Evolutionary conservation across 2,113 vertebrate species (phyloP).

Genomic region (Columbina picui): DNA sequence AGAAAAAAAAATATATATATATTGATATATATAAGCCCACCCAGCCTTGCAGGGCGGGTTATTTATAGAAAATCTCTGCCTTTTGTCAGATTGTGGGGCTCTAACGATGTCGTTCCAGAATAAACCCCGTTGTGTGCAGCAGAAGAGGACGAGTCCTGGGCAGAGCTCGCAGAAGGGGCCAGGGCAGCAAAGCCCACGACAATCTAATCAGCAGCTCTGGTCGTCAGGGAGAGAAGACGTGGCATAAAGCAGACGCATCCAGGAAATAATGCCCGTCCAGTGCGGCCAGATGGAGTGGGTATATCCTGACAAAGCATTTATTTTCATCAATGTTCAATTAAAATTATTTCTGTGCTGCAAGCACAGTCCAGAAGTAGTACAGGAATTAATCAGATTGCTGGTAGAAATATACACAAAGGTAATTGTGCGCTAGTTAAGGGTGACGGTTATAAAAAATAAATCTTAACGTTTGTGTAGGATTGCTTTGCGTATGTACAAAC

Average conservation of each 20-base stretch:
- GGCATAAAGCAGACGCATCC: constrained; percentile 53
- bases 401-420: background rate
- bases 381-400: constrained; percentile 47
- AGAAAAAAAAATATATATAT: background rate
- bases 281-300: constrained; percentile 52
- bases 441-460: background rate
- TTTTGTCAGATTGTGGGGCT: constrained; percentile 14
- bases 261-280: constrained; percentile 58
- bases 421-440: background rate
- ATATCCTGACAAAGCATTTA: constrained; percentile 61
- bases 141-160: background rate
- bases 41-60: background rate
- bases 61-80: constrained; percentile 41
- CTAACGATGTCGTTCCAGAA: background rate
- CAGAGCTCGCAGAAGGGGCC: background rate
- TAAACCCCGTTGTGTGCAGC: background rate
- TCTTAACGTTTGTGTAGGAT: accelerated
- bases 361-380: constrained; percentile 33
- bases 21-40: background rate
- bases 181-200: background rate
- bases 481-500: background rate
- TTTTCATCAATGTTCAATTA: constrained; percentile 63
- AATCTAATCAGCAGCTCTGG: constrained; percentile 54
- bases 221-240: background rate
- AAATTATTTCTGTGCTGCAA: constrained; percentile 33